Conservation (phyloP, 2,797 vertebrate genomes). For the Spinibarbus caldwelli region DNA sequence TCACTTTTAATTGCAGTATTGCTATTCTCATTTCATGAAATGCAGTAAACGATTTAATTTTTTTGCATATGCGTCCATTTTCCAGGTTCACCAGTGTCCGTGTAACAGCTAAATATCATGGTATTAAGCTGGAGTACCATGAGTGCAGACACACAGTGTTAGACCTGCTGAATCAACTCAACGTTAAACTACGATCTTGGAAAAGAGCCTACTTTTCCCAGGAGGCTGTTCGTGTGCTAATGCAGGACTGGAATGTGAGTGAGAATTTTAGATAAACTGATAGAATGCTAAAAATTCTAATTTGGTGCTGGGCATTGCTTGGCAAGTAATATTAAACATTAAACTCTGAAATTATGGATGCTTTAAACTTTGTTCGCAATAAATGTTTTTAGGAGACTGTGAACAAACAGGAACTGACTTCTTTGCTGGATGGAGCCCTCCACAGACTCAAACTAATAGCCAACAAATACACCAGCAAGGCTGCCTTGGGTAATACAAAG, state of each 20-base stretch:
- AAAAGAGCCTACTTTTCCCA: constrained; percentile 82
- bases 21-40: neutral
- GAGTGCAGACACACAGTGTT: constrained; percentile 79
- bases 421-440: constrained; percentile 79
- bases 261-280: neutral
- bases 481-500: constrained; percentile 79
- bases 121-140: constrained; percentile 85
- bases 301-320: neutral
- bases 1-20: neutral
- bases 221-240: constrained; percentile 81
- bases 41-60: neutral
- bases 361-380: constrained; percentile 5
- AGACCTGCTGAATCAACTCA: constrained; percentile 80
- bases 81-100: constrained; percentile 83
- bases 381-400: constrained; percentile 81
- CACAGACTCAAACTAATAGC: constrained; percentile 83
- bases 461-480: constrained; percentile 77
- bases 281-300: neutral
- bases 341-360: neutral
- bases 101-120: constrained; percentile 81
- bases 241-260: constrained; percentile 90
- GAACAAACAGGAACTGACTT: constrained; percentile 81
- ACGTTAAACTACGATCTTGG: constrained; percentile 83
- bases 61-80: neutral
- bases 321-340: neutral